Evolutionary conservation across 2,888 invertebrate species (phyloP).

Genomic region (Alentia gelatinosa): DNA sequence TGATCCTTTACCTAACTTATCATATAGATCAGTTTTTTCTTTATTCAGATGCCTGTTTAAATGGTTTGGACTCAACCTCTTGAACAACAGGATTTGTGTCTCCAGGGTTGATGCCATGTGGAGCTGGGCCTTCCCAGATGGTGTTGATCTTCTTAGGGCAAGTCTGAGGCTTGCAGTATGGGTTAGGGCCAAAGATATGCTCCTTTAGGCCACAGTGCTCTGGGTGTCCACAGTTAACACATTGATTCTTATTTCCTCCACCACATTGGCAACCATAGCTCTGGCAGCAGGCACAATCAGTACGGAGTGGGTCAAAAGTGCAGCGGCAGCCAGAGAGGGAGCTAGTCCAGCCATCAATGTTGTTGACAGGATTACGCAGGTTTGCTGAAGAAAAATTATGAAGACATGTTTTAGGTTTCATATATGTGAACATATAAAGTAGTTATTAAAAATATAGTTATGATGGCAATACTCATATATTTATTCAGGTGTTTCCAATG

Average conservation of each 20-base stretch:
- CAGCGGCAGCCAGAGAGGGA: conserved; percentile 65
- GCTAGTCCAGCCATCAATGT: conserved; percentile 58
- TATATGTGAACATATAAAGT: too few relatives aligned
- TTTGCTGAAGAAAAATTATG: neutral
- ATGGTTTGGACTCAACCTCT: neutral
- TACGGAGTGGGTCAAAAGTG: conserved; percentile 47
- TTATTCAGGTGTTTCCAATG: too few relatives aligned
- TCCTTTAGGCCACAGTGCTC: conserved; percentile 56
- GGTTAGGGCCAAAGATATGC: conserved; percentile 52
- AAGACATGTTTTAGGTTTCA: neutral
- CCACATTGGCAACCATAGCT: conserved; percentile 65
- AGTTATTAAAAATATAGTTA: too few relatives aligned
- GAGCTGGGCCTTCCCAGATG: neutral
- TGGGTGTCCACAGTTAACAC: conserved; percentile 54
- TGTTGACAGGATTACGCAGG: conserved; percentile 19
- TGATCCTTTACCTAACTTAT: too few relatives aligned
- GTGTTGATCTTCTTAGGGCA: conserved; percentile 37
- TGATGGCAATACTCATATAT: too few relatives aligned
- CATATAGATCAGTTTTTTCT: neutral
- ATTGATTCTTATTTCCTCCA: conserved; percentile 49
- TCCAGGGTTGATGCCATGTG: neutral
- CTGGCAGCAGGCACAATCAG: conserved; percentile 68
- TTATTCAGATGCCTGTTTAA: neutral
- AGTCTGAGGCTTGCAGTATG: conserved; percentile 31
- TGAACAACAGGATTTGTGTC: neutral